Evolutionary conservation across 2,113 vertebrate genomes (phyloP).

Genomic region (Zapus hudsonius): DNA sequence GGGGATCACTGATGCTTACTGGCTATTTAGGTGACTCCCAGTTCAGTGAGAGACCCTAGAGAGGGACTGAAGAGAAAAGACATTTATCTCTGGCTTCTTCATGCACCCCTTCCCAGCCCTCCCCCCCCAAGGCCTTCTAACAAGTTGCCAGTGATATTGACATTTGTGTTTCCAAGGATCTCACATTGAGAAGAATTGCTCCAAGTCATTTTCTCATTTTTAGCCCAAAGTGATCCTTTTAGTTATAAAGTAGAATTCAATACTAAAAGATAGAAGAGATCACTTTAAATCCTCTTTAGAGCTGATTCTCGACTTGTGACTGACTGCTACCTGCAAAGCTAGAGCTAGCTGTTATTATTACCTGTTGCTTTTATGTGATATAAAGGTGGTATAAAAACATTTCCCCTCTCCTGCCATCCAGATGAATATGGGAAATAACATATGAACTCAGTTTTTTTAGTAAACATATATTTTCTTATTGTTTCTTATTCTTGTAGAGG

Average conservation of each 20-base stretch:
- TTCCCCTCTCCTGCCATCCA: not conserved
- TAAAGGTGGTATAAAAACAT: not conserved
- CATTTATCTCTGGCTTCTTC: no score
- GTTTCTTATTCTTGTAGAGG: not conserved
- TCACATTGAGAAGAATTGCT: not conserved
- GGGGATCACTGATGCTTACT: no score
- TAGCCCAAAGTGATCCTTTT: not conserved
- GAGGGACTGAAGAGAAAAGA: no score
- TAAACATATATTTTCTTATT: not conserved
- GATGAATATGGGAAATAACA: not conserved
- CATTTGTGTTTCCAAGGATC: not conserved
- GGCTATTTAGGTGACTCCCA: no score
- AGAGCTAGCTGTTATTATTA: not conserved
- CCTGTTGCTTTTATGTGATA: not conserved
- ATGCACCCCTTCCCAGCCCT: no score
- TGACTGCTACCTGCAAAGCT: no score
- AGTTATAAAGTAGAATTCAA: constrained; percentile 3
- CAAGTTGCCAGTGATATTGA: not conserved
- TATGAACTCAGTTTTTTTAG: not conserved
- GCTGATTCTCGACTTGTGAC: not conserved
- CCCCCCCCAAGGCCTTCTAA: not conserved
- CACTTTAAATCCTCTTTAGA: not conserved
- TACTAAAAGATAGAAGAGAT: not conserved
- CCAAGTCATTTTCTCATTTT: not conserved
- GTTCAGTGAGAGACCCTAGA: no score